These are phyloP conservation scores for Xenops minutus DNA, from an alignment of 2,797 vertebrate genomes.

Conservation along the genomic window DNA sequence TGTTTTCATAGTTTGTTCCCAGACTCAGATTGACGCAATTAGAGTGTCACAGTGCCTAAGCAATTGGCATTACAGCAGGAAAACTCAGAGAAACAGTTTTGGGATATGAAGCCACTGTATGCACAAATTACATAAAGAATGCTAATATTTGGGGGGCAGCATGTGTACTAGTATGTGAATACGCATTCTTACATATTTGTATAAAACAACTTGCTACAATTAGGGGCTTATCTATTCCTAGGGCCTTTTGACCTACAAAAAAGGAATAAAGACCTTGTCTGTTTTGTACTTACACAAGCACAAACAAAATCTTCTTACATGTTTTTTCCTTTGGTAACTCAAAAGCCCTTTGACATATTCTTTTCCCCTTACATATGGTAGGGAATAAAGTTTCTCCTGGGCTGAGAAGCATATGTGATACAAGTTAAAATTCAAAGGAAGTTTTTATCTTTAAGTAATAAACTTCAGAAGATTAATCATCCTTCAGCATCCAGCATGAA, in stretches of 20 bases:
- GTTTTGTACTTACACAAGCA: background rate
- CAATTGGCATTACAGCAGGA: background rate
- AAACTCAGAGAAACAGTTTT: background rate
- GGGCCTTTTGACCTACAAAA: background rate
- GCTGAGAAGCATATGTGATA: background rate
- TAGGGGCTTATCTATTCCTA: background rate
- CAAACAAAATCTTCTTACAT: background rate
- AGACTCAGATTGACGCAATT: background rate
- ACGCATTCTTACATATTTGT: background rate
- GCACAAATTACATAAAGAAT: background rate
- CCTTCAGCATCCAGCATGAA: background rate
- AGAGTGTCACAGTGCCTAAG: background rate
- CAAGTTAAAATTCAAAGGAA: background rate
- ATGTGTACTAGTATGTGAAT: background rate
- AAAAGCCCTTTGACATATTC: background rate
- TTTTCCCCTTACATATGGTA: background rate
- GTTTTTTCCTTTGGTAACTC: background rate
- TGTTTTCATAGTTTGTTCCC: slow-evolving; percentile 15
- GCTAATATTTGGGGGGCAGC: background rate
- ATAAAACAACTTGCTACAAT: background rate
- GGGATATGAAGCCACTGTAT: background rate
- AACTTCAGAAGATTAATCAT: slow-evolving; percentile 21
- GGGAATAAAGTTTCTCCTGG: background rate
- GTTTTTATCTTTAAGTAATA: slow-evolving; percentile 17
- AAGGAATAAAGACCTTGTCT: background rate